Percentiles rank a stretch among this genome's conserved stretches.
phyloP scores from a whole-genome alignment of 2,113 vertebrate genomes.

The Romanogobio albipinnatus region DNA sequence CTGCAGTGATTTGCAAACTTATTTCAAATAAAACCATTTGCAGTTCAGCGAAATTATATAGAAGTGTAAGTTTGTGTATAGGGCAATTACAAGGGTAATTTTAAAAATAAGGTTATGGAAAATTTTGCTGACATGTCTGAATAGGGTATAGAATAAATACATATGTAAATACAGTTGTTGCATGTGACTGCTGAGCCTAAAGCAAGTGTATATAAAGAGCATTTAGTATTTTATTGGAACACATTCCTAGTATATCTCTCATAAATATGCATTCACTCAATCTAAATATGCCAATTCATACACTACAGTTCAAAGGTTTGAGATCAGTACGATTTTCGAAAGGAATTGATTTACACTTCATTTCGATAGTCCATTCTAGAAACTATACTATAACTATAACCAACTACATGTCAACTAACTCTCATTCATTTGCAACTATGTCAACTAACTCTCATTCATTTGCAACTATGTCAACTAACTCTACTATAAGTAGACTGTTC shows the following conservation, averaged over 20 bases:
- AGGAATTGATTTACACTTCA: too few relatives aligned
- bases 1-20: slow-evolving; percentile 12
- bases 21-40: slow-evolving; percentile 7
- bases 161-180: slow-evolving; percentile 2
- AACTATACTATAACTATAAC: too few relatives aligned
- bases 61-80: neutral
- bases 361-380: too few relatives aligned
- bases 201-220: neutral
- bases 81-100: neutral
- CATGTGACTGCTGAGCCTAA: neutral
- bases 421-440: too few relatives aligned
- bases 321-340: neutral
- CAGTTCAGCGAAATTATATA: neutral
- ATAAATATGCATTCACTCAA: neutral
- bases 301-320: neutral
- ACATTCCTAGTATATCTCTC: neutral
- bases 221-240: neutral
- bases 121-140: slow-evolving; percentile 16
- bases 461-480: too few relatives aligned
- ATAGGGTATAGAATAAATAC: neutral
- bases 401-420: too few relatives aligned
- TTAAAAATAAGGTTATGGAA: neutral
- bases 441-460: too few relatives aligned
- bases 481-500: too few relatives aligned
- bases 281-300: neutral